Percentiles rank a stretch among this genome's conserved stretches.
Conservation (phyloP, 1,140 invertebrate genomes). For the Drosophila hydei region DNA sequence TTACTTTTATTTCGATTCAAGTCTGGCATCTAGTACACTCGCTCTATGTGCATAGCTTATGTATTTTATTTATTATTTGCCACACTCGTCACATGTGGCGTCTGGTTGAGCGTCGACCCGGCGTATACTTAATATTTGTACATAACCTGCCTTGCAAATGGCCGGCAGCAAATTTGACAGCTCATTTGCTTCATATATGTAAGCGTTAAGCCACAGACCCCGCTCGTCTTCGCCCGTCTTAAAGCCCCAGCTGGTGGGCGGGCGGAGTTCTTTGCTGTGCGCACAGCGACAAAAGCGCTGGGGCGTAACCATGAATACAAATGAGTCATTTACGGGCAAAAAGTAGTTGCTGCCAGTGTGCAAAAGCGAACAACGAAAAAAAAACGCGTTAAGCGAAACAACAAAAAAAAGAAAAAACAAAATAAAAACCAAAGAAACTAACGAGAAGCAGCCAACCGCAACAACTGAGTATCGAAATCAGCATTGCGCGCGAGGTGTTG, state of each 20-base stretch:
- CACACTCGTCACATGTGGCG: conserved; percentile 2
- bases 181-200: conserved; percentile 32
- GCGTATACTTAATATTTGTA: conserved; percentile 27
- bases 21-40: background rate
- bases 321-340: conserved; percentile 48
- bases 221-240: background rate
- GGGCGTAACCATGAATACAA: conserved; percentile 50
- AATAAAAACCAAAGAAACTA: background rate
- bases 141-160: conserved; percentile 25
- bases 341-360: conserved; percentile 30
- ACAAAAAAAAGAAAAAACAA: background rate
- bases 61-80: background rate
- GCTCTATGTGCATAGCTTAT: background rate
- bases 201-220: background rate
- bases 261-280: background rate
- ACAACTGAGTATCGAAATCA: conserved; percentile 12
- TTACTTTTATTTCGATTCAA: no score
- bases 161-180: conserved; percentile 36
- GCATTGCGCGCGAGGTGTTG: background rate
- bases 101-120: background rate
- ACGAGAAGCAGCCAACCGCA: background rate
- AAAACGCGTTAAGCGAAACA: conserved; percentile 9
- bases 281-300: conserved; percentile 23
- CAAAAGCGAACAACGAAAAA: background rate
- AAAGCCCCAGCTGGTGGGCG: background rate